A percentile compares a stretch with the other conserved stretches of the same genome.
These are phyloP conservation scores for Gambusia affinis DNA, from an alignment of 2,113 vertebrate species.

Conservation along the genomic window DNA sequence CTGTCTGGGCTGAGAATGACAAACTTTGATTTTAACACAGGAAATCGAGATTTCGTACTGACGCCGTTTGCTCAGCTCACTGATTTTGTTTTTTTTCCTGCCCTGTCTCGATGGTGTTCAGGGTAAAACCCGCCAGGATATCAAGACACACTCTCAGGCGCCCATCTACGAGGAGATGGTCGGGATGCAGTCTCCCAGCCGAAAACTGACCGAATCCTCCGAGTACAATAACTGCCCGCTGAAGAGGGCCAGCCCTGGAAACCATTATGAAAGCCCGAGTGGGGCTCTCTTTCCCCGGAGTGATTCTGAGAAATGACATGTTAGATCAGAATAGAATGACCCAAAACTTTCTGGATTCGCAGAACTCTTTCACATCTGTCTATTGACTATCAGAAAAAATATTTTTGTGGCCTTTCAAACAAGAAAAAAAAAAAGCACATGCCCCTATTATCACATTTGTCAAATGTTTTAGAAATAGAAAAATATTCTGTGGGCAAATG, in stretches of 20 bases:
- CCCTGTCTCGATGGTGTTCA: conserved; percentile 45
- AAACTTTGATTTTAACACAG: conserved; percentile 52
- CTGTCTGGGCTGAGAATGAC: neutral
- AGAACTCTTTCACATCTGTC: neutral
- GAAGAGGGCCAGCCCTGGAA: conserved; percentile 49
- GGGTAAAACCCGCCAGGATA: conserved; percentile 36
- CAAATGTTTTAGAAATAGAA: no score
- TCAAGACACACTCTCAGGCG: conserved; percentile 24
- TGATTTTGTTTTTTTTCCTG: conserved; percentile 44
- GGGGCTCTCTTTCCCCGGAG: neutral
- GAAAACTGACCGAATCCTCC: conserved; percentile 29
- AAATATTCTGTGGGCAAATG: no score
- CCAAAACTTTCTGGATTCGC: neutral
- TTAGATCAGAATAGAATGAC: neutral
- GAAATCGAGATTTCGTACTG: conserved; percentile 26
- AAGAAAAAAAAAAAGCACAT: no score
- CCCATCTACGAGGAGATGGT: conserved; percentile 82
- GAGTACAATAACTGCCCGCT: conserved; percentile 43
- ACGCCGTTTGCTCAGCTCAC: conserved; percentile 21
- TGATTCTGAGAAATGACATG: neutral
- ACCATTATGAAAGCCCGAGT: conserved; percentile 65
- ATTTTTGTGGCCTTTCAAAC: no score
- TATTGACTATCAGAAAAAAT: no score
- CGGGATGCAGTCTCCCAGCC: conserved; percentile 1
- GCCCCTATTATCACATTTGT: no score